Evolutionary conservation across 2,113 vertebrate species (phyloP).

Genomic region (Motacilla tschutschensis): DNA sequence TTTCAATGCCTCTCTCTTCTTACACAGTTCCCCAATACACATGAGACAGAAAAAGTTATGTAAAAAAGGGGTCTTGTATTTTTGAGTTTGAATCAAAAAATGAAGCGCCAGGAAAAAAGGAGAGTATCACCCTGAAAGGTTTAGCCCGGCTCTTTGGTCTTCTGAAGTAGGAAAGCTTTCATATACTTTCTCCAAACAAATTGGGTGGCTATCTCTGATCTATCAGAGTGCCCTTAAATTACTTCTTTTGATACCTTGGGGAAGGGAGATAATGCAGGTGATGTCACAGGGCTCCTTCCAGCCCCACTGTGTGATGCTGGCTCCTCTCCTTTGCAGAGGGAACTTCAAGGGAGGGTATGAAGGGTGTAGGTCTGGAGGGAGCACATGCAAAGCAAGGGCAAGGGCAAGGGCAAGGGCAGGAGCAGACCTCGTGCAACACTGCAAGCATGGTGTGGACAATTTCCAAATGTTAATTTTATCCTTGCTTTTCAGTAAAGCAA

Average conservation of each 20-base stretch:
- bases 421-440: not conserved
- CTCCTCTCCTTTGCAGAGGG: not conserved
- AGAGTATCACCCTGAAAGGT: not conserved
- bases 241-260: slow-evolving; percentile 44
- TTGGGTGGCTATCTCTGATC: slow-evolving; percentile 60
- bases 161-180: slow-evolving; percentile 18
- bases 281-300: slow-evolving; percentile 35
- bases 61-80: not conserved
- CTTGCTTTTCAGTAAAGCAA: not conserved
- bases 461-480: not conserved
- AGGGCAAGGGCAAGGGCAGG: not conserved
- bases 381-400: not conserved
- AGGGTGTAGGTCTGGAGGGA: not conserved
- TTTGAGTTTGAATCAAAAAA: not conserved
- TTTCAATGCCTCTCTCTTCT: not conserved
- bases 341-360: not conserved
- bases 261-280: slow-evolving; percentile 2
- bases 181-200: slow-evolving; percentile 39
- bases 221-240: slow-evolving; percentile 38
- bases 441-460: not conserved
- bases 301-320: accelerated
- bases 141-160: not conserved
- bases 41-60: not conserved
- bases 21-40: not conserved
- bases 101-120: not conserved